Base-by-base conservation (phyloP, 53 echinoderm and acorn worm species). In the Luidia sarsii region DNA sequence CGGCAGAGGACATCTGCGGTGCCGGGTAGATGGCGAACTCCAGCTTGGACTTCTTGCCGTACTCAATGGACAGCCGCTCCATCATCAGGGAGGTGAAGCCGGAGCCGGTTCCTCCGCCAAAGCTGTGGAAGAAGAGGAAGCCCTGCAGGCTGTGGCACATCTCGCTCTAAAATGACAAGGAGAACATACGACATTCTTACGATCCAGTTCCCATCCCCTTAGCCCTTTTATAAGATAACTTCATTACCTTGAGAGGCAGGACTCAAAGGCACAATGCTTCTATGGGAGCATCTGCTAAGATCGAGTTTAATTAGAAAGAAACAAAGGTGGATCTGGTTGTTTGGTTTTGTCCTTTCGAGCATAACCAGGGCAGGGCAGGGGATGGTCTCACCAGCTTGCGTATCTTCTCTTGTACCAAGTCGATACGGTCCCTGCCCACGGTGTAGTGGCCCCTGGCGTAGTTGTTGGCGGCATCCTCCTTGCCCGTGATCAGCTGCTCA, bases 41-140 rank as follows among this genome's bases (percentile, higher is more conserved):
- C 7, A 95, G 83, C 64, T 95, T 95, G 46, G 95, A 95, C 69
- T 95, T 95, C 92, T 95, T 95, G 71, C 95, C 95, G 80, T 92
- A 95, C 61, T 95, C 95, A 10, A 94, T 91, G 8, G 87, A 72
- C 20, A 87, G 87, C 62, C 87, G 87, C 52, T 87, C 87, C 87
- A 87, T 87, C 54, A 87, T 24, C 36, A 87, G 66, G 7, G 87
- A 81, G 31, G 87, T 54, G 71, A 87, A 87, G 45, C 87, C 87
- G 53, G 87, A 82, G 55, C 82, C 82, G 33, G 82, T 82, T 4
- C 82, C 82, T 43, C 77, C 77, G 48, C 77, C 77, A 32, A 77
- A 77, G 77, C 77, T 77, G 62, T 77, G 77, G 22, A 82, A 82
- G 36, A 82, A 21, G 14, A 82, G 43, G 57, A 82, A 82, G 21